Base-by-base conservation (phyloP, 2,113 vertebrate genomes). In the Lophotis ruficrista region DNA sequence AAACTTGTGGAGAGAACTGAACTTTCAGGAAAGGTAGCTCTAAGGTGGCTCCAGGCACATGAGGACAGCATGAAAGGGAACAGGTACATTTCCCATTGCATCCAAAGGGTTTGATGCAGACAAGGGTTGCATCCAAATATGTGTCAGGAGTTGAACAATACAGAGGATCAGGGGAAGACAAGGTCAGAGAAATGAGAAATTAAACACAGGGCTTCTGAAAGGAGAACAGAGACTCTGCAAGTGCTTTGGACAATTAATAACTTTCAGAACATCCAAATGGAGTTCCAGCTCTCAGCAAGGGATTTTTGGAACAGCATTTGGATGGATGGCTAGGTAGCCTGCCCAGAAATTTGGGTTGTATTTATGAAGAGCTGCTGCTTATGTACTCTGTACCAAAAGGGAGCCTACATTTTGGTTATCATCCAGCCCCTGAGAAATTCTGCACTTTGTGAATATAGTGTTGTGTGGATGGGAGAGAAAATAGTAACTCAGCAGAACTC, bases 21-120 rank as follows among this genome's bases (percentile, higher is more conserved):
- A 41, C 2, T 1, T 22, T 64, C 48, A 61, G 37, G 45, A 91
- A 87, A 87, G 9, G 16, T 4, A 43, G 33, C 41, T 75, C 56
- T 64, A 31, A 79, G 33, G 57, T n/a, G 27, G 37, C 19, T 70
- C 27, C 27, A 53, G 61, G 51, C 27, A 45, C 1, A 69, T 9
- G 6, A 87, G 31, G 25, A 66, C 7, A 50, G 43, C 4, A 2
- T 30, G 79, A 72, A 83, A 76, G 30, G 33, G 25, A 68, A 68
- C 18, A 62, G 19, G 4, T 58, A 33, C 14, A 13, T 13, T 70
- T 61, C 37, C 21, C 0, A 0, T 5, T 65, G 60, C 21, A 50
- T 24, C 35, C 27, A 33, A 77, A 70, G 21, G n/a, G n/a, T 7
- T 73, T 31, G 54, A 57, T 33, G 30, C 27, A 84, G 58, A 47